These are phyloP conservation scores for Nasonia vitripennis DNA, from an alignment of 1,140 invertebrate genomes.

Conservation along the genomic window DNA sequence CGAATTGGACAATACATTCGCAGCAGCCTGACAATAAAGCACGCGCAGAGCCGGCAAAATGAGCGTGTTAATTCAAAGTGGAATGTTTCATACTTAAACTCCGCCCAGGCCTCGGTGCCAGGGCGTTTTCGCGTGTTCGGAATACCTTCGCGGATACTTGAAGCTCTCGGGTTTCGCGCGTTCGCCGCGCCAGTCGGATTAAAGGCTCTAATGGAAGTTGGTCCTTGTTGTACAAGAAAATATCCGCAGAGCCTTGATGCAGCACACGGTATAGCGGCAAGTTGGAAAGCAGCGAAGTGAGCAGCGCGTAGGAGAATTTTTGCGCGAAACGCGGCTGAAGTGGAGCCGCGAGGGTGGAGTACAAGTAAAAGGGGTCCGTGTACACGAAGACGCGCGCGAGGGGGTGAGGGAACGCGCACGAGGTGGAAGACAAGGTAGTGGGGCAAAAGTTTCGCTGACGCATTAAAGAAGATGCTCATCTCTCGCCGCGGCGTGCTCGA, in stretches of 20 bases:
- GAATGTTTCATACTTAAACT: constrained; percentile 40
- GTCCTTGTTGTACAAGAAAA: neutral
- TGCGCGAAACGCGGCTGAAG: no score
- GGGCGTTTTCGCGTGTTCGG: constrained; percentile 24
- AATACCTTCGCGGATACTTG: constrained; percentile 35
- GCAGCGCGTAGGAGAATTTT: no score
- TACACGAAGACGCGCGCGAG: neutral
- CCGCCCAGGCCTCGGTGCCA: neutral
- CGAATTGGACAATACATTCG: no score
- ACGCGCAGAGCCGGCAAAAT: neutral
- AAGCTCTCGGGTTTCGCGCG: neutral
- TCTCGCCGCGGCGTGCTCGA: neutral
- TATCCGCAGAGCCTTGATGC: neutral
- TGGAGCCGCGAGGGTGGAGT: neutral
- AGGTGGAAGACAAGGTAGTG: neutral
- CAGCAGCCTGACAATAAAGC: neutral
- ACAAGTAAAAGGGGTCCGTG: neutral
- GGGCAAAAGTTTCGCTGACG: constrained; percentile 18
- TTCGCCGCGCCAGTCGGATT: neutral
- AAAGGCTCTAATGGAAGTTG: constrained; percentile 28
- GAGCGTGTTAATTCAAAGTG: constrained; percentile 25
- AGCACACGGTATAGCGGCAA: no score
- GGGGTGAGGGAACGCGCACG: neutral
- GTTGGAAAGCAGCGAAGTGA: neutral
- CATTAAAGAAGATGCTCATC: constrained; percentile 25